phyloP scores from a whole-genome alignment of 2,888 invertebrate species.

The Amblyteles armatorius region DNA sequence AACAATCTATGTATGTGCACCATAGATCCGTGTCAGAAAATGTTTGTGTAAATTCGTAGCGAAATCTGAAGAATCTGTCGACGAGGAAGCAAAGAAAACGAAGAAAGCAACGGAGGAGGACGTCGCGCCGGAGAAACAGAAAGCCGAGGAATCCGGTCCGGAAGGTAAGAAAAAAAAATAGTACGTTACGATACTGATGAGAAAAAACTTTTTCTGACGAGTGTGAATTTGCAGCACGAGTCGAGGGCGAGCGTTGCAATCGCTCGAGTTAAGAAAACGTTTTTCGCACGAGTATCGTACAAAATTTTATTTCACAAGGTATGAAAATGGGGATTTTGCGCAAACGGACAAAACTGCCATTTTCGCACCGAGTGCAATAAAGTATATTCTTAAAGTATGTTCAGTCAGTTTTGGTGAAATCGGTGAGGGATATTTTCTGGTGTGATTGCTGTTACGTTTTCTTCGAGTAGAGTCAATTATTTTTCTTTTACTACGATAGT shows the following conservation, averaged over 20 bases:
- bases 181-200: slow-evolving; percentile 2
- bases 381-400: slow-evolving; percentile 73
- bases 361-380: not conserved
- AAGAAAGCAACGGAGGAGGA: slow-evolving; percentile 82
- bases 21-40: slow-evolving; percentile 48
- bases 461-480: slow-evolving; percentile 49
- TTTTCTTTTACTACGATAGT: slow-evolving; percentile 30
- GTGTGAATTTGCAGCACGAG: no score
- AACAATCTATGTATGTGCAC: slow-evolving; percentile 16
- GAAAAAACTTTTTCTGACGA: no score
- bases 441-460: slow-evolving; percentile 60
- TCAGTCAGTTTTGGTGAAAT: slow-evolving; percentile 81
- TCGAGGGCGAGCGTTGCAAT: no score
- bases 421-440: slow-evolving; percentile 37
- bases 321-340: no score
- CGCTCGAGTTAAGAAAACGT: no score
- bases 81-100: slow-evolving; percentile 84
- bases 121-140: slow-evolving; percentile 72
- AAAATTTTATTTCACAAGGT: no score
- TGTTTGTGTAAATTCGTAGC: slow-evolving; percentile 77
- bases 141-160: slow-evolving; percentile 82
- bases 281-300: no score
- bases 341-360: no score
- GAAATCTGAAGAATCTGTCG: slow-evolving; percentile 81
- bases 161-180: slow-evolving; percentile 80